These are phyloP conservation scores for Volucella zonaria DNA, from an alignment of 2,888 invertebrate species.

Conservation along the genomic window DNA sequence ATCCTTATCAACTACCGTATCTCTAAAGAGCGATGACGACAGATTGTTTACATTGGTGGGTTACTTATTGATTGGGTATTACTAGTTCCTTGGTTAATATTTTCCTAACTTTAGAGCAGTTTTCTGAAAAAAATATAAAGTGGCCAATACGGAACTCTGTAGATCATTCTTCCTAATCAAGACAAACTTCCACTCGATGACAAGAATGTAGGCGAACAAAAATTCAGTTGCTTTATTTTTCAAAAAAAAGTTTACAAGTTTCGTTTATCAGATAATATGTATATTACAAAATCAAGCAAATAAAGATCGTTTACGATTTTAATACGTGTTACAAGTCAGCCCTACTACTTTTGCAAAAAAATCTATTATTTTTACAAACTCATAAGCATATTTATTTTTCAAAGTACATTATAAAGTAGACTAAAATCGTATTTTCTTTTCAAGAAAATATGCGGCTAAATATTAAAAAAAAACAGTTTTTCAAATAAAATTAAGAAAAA, in stretches of 20 bases:
- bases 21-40: too few species aligned
- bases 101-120: too few species aligned
- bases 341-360: constrained; percentile 10
- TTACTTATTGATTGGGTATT: too few species aligned
- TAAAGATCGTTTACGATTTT: constrained; percentile 17
- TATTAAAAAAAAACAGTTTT: constrained; percentile 32
- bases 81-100: too few species aligned
- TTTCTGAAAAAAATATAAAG: too few species aligned
- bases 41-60: too few species aligned
- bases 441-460: constrained; percentile 37
- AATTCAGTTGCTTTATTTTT: constrained; percentile 62
- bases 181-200: not conserved
- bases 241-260: constrained; percentile 44
- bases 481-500: constrained; percentile 12
- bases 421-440: constrained; percentile 17
- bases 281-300: constrained; percentile 61
- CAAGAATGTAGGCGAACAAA: constrained; percentile 37
- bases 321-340: constrained; percentile 6
- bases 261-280: constrained; percentile 46
- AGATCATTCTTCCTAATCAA: too few species aligned
- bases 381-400: constrained; percentile 53
- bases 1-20: too few species aligned
- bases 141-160: too few species aligned
- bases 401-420: constrained; percentile 10
- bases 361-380: constrained; percentile 39